Percentiles rank a stretch among this genome's conserved stretches.
Evolutionary conservation across 2,797 vertebrate genomes (phyloP).

Genomic region (Pogonophryne albipinna): DNA sequence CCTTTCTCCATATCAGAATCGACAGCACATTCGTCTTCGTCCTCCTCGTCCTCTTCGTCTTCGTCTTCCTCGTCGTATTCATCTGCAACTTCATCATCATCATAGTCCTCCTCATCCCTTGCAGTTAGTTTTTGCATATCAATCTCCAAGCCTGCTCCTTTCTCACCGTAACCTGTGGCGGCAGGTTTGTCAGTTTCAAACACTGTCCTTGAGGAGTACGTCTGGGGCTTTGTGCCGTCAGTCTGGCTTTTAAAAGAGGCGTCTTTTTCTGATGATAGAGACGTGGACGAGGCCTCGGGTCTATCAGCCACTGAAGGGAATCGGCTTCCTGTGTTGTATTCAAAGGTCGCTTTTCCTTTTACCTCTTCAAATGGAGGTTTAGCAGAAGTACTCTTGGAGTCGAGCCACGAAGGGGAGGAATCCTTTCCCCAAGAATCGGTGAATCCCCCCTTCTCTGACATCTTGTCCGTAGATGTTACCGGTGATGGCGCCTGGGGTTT

Average conservation of each 20-base stretch:
- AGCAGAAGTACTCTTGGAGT: conserved; percentile 46
- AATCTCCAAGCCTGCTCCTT: conserved; percentile 75
- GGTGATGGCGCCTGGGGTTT: conserved; percentile 35
- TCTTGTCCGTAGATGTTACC: conserved; percentile 8
- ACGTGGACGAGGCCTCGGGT: conserved; percentile 68
- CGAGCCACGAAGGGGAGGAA: conserved; percentile 33
- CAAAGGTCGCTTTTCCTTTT: conserved; percentile 55
- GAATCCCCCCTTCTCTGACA: conserved; percentile 55
- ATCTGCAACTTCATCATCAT: conserved; percentile 77
- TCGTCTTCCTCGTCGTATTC: conserved; percentile 81
- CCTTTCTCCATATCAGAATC: conserved; percentile 94
- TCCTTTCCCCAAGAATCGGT: conserved; percentile 45
- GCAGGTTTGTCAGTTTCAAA: conserved; percentile 41
- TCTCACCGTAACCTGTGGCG: conserved; percentile 69
- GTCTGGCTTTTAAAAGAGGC: conserved; percentile 41
- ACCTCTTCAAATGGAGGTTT: conserved; percentile 51
- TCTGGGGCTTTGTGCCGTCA: conserved; percentile 16
- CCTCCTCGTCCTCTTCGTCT: conserved; percentile 77
- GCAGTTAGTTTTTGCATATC: conserved; percentile 83
- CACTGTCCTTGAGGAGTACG: conserved; percentile 17
- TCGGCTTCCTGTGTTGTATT: conserved; percentile 77
- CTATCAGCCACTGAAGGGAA: conserved; percentile 78
- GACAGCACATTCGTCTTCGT: conserved; percentile 78
- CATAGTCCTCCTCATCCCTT: conserved; percentile 85
- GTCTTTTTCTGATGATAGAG: conserved; percentile 69